phyloP scores from a whole-genome alignment of 2,113 vertebrate genomes.

The Sialia sialis region DNA sequence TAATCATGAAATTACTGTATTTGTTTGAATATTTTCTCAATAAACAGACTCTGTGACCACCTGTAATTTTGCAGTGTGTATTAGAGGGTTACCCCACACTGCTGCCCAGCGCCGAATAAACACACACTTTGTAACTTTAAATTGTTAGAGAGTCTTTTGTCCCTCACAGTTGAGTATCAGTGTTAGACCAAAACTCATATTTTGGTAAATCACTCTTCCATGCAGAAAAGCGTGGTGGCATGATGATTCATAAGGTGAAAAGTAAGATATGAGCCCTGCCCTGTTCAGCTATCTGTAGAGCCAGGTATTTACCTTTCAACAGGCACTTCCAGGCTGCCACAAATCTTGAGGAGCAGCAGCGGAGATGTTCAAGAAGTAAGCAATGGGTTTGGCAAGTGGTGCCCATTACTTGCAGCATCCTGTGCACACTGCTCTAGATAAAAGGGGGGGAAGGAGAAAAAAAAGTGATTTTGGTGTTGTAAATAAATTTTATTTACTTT shows the following conservation, averaged over 20 bases:
- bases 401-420: not conserved
- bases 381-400: accelerated
- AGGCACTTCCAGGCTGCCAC: not conserved
- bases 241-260: not conserved
- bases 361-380: not conserved
- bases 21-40: too few relatives aligned
- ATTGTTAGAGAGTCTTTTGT: too few relatives aligned
- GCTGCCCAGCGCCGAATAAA: too few relatives aligned
- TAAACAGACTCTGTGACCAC: too few relatives aligned
- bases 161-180: too few relatives aligned
- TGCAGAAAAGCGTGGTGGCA: not conserved
- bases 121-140: too few relatives aligned
- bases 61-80: too few relatives aligned
- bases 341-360: not conserved
- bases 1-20: too few relatives aligned
- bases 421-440: not conserved
- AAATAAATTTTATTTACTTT: not conserved
- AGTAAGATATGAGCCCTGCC: not conserved
- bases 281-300: not conserved
- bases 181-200: too few relatives aligned
- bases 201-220: not conserved
- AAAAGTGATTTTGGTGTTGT: not conserved
- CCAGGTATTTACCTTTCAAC: not conserved
- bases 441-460: accelerated
- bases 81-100: too few relatives aligned